These are phyloP conservation scores for Chascanopsetta lugubris DNA, from an alignment of 2,113 vertebrate genomes.

Conservation along the genomic window DNA sequence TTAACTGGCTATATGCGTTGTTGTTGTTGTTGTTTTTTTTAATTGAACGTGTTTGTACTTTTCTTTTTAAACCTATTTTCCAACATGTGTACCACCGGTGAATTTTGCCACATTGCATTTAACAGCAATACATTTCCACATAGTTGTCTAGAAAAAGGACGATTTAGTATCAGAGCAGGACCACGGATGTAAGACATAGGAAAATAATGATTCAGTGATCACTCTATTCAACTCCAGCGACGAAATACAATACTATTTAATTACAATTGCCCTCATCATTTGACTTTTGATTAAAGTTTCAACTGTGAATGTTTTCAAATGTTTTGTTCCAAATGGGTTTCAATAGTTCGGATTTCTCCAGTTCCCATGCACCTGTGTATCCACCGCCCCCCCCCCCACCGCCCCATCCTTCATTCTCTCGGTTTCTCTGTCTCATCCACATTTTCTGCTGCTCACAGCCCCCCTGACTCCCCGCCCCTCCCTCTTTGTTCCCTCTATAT, in stretches of 20 bases:
- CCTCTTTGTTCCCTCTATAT: conserved; percentile 38
- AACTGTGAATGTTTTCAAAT: conserved; percentile 15
- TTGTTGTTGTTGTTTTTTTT: too few relatives aligned
- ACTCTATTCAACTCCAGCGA: not conserved
- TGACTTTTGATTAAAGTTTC: conserved; percentile 17
- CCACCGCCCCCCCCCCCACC: not conserved
- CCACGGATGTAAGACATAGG: too few relatives aligned
- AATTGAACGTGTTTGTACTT: too few relatives aligned
- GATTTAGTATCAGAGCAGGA: too few relatives aligned
- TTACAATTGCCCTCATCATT: not conserved
- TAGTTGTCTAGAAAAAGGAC: too few relatives aligned
- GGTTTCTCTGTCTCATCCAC: conserved; percentile 5
- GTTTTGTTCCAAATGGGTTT: conserved; percentile 25
- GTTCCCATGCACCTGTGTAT: conserved; percentile 15
- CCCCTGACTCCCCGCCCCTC: conserved; percentile 29
- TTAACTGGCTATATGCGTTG: too few relatives aligned
- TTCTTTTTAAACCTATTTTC: too few relatives aligned
- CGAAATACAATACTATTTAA: not conserved
- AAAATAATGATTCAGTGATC: not conserved
- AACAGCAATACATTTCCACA: too few relatives aligned
- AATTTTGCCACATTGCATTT: too few relatives aligned
- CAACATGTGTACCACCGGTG: too few relatives aligned
- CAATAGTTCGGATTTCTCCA: conserved; percentile 36
- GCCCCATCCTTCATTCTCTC: conserved; percentile 7
- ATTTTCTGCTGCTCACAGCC: conserved; percentile 30